Evolutionary conservation across 2,888 invertebrate species (phyloP).

Genomic region (Anoplius nigerrimus): DNA sequence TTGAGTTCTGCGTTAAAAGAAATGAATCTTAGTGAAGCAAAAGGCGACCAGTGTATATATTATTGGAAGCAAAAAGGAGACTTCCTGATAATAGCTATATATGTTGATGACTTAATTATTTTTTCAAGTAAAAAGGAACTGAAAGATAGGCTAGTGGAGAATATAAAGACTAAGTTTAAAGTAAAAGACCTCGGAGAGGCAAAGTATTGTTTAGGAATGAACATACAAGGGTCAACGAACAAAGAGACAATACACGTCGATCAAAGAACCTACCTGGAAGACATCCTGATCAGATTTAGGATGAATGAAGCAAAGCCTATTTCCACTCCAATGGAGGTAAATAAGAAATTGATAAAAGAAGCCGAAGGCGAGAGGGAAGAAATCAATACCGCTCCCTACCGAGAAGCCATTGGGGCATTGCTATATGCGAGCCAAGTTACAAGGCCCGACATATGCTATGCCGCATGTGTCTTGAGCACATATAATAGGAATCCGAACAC

Average conservation of each 20-base stretch:
- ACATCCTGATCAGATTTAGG: background rate
- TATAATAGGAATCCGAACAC: background rate
- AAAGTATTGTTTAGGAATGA: slow-evolving; percentile 6
- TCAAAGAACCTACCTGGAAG: slow-evolving; percentile 2
- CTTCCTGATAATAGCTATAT: background rate
- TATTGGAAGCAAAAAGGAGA: background rate
- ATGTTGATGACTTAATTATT: slow-evolving; percentile 7
- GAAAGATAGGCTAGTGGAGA: background rate
- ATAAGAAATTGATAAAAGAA: background rate
- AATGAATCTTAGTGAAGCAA: background rate
- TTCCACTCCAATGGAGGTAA: slow-evolving; percentile 6
- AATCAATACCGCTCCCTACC: background rate
- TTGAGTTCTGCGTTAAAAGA: background rate
- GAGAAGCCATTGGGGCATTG: background rate
- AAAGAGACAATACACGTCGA: background rate
- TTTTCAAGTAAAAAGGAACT: background rate
- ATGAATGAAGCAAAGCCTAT: background rate
- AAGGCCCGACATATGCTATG: slow-evolving; percentile 3
- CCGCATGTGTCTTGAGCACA: background rate
- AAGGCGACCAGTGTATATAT: slow-evolving; percentile 5
- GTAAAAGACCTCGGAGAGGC: background rate
- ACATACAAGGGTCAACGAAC: background rate
- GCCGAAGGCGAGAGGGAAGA: background rate
- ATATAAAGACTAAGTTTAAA: background rate
- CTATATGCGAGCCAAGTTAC: slow-evolving; percentile 1